Conservation (phyloP, 2,888 invertebrate species). For the Prionchulus punctatus region DNA sequence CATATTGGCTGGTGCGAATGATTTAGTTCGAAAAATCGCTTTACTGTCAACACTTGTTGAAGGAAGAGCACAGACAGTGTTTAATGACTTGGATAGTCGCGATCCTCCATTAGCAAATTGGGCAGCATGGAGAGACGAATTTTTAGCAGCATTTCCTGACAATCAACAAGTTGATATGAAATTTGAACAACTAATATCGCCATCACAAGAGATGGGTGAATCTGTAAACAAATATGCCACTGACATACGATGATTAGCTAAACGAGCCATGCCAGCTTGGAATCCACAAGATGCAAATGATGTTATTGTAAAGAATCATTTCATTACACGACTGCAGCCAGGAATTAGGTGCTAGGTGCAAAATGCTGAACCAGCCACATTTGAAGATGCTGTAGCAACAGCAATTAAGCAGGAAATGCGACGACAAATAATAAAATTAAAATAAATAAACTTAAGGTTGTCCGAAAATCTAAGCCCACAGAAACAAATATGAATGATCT, state of each 20-base stretch:
- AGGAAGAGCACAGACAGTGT: too few species aligned
- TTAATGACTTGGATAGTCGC: too few species aligned
- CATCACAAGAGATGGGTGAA: neutral
- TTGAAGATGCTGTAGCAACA: neutral
- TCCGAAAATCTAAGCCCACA: too few species aligned
- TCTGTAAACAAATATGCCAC: neutral
- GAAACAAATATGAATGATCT: too few species aligned
- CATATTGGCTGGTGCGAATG: neutral
- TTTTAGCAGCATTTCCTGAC: too few species aligned
- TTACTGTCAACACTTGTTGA: too few species aligned
- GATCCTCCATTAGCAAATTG: too few species aligned
- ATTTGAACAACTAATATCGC: neutral
- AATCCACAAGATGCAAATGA: neutral
- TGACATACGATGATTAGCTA: neutral
- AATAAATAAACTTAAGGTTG: too few species aligned
- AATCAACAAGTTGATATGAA: neutral
- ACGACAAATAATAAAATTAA: too few species aligned
- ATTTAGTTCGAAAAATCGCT: neutral
- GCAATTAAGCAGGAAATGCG: neutral
- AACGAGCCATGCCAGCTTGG: neutral
- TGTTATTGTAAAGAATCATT: neutral
- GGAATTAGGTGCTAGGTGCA: neutral
- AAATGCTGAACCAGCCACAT: neutral
- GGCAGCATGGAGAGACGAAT: too few species aligned
- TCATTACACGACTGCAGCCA: neutral